A percentile compares a stretch with the other conserved stretches of the same genome.
Evolutionary conservation across 1,140 invertebrate species (phyloP).

Genomic region (Harlomillsia oculata): DNA sequence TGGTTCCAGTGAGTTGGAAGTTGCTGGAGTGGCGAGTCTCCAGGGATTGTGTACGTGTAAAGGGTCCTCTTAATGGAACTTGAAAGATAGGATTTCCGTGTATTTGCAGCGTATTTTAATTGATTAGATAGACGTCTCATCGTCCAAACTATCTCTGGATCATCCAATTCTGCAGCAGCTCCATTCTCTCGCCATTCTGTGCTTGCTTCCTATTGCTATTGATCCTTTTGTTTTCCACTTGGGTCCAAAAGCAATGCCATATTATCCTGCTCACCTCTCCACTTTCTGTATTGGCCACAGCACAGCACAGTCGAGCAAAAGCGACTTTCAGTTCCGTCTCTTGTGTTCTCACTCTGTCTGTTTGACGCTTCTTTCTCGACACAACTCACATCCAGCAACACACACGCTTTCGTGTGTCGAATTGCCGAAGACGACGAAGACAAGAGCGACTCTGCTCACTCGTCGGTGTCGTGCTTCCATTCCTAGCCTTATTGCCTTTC

Average conservation of each 20-base stretch:
- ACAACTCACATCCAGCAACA: too few relatives aligned
- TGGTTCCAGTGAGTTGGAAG: conserved; percentile 4
- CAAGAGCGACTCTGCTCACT: neutral
- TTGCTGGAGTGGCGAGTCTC: conserved; percentile 22
- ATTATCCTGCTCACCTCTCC: too few relatives aligned
- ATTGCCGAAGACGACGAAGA: neutral
- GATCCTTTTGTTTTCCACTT: conserved; percentile 25
- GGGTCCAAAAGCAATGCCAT: neutral
- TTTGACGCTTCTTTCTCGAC: too few relatives aligned
- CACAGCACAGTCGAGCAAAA: too few relatives aligned
- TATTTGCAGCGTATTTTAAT: conserved; percentile 36
- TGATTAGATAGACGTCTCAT: conserved; percentile 36
- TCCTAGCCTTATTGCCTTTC: conserved; percentile 8
- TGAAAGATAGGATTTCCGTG: conserved; percentile 38
- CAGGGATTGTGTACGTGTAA: conserved; percentile 29
- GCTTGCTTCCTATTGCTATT: conserved; percentile 14
- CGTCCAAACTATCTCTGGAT: conserved; percentile 20
- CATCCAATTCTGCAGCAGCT: conserved; percentile 20
- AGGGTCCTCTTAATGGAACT: conserved; percentile 37
- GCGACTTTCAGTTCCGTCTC: too few relatives aligned
- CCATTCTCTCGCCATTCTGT: conserved; percentile 5
- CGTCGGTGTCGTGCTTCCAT: too few relatives aligned
- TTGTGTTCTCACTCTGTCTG: too few relatives aligned
- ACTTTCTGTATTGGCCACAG: too few relatives aligned
- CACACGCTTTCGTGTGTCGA: too few relatives aligned